Evolutionary conservation across 2,888 invertebrate genomes (phyloP), one percentile per base, ranked within the genome.

Genomic region (Heteromyza rotundicornis): DNA sequence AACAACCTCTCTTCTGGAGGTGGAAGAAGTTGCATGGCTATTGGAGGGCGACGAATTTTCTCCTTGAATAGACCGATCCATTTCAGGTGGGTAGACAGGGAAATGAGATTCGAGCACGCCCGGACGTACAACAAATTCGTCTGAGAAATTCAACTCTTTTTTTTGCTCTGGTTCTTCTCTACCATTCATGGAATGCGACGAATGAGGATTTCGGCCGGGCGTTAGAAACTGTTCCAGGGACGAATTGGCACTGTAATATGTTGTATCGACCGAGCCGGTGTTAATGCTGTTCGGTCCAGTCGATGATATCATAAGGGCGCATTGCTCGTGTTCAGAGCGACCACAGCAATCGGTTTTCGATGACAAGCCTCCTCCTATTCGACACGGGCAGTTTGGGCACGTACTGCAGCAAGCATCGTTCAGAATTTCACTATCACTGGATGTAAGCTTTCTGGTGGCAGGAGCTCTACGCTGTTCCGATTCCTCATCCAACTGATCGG

Each of bases 401-500:
- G 71, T 65, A 24, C 74, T 74, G 54, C 65, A 57, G 56, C 81
- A 83, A 40, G 78, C 78, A 8, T 81, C 79, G 55, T 76, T 72
- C 35, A 83, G 66, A 40, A 82, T 82, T 50, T 80, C 78, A 65
- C 81, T 82, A 64, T 84, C 83, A 69, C 84, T 82, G 64, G 81
- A 82, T 0, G 82, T 83, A 19, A 83, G 69, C 70, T 83, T 83
- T 56, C 78, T 79, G 23, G 70, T 69, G n/a, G 75, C 64, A 35
- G 60, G 36, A 2, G 64, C 50, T 65, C 70, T 59, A 60, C 70
- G 61, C n/a, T 82, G 36, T 35, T 60, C 57, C 78, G 52, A 59
- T 59, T 85, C 84, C 16, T 84, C 86, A 2, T 86, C 86, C 62
- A 86, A 81, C 66, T 86, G 86, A 73, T 87, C 87, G 1, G 86